These are phyloP conservation scores for Zaprionus bogoriensis DNA, from an alignment of 2,888 invertebrate genomes.

Conservation along the genomic window DNA sequence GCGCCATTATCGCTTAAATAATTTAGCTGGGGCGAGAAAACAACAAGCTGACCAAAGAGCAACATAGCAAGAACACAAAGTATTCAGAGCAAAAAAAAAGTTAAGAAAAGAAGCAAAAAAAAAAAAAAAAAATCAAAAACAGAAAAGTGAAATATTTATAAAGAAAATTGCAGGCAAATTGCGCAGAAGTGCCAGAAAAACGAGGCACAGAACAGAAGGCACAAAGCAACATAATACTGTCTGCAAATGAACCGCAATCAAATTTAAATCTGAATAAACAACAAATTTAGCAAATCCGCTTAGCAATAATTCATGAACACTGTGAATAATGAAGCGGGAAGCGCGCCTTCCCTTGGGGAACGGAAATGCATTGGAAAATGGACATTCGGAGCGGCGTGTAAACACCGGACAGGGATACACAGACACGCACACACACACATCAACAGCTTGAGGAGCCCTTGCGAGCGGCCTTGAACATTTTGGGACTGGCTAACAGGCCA, in stretches of 20 bases:
- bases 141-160: constrained; percentile 15
- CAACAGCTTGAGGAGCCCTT: constrained; percentile 1
- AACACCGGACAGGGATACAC: constrained; percentile 6
- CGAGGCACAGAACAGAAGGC: constrained; percentile 10
- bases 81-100: constrained; percentile 5
- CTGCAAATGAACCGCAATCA: constrained; percentile 61
- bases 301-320: constrained; percentile 12
- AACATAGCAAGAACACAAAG: constrained; percentile 10
- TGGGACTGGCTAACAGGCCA: constrained; percentile 27
- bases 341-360: background rate
- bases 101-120: constrained; percentile 11
- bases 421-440: background rate
- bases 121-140: constrained; percentile 3
- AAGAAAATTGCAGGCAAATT: constrained; percentile 53
- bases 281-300: constrained; percentile 24
- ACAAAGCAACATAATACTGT: constrained; percentile 29
- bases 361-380: constrained; percentile 9
- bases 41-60: constrained; percentile 19
- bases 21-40: constrained; percentile 50
- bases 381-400: background rate
- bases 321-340: background rate
- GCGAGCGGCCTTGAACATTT: constrained; percentile 19
- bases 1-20: constrained; percentile 71
- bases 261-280: constrained; percentile 49
- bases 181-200: constrained; percentile 14